Conservation (phyloP, 2,113 vertebrate species). For the Apaloderma vittatum region DNA sequence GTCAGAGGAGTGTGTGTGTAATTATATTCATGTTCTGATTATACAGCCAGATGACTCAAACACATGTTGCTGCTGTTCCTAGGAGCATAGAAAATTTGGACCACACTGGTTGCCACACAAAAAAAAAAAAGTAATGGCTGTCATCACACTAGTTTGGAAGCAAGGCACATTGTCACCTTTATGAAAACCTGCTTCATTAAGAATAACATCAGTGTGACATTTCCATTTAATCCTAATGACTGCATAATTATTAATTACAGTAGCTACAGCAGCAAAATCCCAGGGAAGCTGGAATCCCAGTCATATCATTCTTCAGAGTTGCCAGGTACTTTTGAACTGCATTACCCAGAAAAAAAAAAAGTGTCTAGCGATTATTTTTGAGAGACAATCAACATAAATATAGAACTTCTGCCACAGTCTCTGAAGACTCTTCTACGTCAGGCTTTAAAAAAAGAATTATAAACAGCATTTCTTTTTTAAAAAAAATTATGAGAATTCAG, state of each 20-base stretch:
- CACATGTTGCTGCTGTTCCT: slow-evolving; percentile 62
- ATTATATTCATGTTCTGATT: slow-evolving; percentile 23
- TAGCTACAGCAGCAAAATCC: slow-evolving; percentile 33
- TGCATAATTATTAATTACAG: slow-evolving; percentile 62
- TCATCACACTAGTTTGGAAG: not conserved
- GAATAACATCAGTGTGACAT: not conserved
- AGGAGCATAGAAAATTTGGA: slow-evolving; percentile 19
- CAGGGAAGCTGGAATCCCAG: not conserved
- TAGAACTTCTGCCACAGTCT: not conserved
- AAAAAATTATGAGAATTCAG: not conserved
- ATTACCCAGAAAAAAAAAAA: not conserved
- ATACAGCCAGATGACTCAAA: slow-evolving; percentile 41
- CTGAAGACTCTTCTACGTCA: not conserved
- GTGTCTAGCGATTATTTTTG: not conserved
- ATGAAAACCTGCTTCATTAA: slow-evolving; percentile 29
- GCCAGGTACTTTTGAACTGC: not conserved
- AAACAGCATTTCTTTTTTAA: not conserved
- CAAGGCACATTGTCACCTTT: slow-evolving; percentile 33
- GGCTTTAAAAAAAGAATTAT: not conserved
- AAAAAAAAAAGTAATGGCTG: not conserved
- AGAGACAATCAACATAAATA: not conserved
- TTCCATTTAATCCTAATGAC: slow-evolving; percentile 40
- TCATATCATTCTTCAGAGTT: not conserved
- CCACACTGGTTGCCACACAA: not conserved
- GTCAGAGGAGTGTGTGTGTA: not conserved